Evolutionary conservation across 2,888 invertebrate genomes (phyloP), one percentile per base, ranked within the genome.

Genomic region (Chymomyza fuscimana): DNA sequence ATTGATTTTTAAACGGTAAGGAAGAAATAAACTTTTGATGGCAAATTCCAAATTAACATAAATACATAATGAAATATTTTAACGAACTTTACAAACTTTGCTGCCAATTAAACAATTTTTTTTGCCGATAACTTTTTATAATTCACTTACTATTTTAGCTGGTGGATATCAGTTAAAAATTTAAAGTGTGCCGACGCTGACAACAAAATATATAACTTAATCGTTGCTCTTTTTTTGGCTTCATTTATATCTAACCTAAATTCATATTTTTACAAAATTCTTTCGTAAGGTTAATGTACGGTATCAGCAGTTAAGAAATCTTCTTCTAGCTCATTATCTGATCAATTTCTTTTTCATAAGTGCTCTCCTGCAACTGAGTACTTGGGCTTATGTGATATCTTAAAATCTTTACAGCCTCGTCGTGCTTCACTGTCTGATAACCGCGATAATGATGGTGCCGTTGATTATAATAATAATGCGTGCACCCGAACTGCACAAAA

Each of bases 401-500:
- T 32, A 0, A 25, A 69, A 77, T 61, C 62, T 54, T 63, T 52
- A 69, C 29, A 15, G 51, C 12, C 60, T 25, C 50, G 64, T 66
- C 73, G 67, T 72, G 66, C 40, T 60, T 62, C 19, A 22, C n/a
- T 54, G 63, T 62, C 65, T 74, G 78, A 79, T 79, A 79, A 72
- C 50, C n/a, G 22, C 65, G 69, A 76, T 78, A 78, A 78, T 73
- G 76, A 76, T 78, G 79, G 76, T 67, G 59, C 70, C 66, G 63
- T 64, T 73, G 77, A 77, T 79, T 83, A 84, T 86, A 76, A 80
- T 83, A 87, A 83, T 86, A 84, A 82, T 85, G 83, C 82, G 82
- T 78, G 86, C 72, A 73, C 51, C 61, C 64, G 68, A 19, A 19
- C 52, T 46, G 40, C 40, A 46, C 40, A 54, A 51, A 51, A 58